Evolutionary conservation across 2,888 invertebrate species (phyloP).

Genomic region (Aleiodes testaceus): DNA sequence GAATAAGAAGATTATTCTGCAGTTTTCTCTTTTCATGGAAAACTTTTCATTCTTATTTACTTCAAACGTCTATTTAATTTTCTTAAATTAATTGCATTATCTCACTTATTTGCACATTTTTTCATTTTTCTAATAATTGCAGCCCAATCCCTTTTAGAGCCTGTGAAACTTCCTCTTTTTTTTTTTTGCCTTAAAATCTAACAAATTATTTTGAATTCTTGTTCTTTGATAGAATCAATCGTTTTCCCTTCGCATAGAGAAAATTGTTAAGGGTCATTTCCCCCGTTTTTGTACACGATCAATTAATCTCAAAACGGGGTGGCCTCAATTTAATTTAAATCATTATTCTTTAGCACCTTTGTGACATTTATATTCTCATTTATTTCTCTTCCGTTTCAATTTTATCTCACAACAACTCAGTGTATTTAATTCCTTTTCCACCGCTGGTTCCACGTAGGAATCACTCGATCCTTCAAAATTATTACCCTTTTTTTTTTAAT

Average conservation of each 20-base stretch:
- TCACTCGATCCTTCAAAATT: slow-evolving; percentile 5
- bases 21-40: background rate
- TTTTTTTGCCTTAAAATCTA: slow-evolving; percentile 1
- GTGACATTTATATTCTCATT: slow-evolving; percentile 17
- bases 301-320: slow-evolving; percentile 4
- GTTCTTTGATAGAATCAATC: slow-evolving; percentile 1
- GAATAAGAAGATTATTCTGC: background rate
- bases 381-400: background rate
- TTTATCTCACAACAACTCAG: background rate
- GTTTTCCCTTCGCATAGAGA: background rate
- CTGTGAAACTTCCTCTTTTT: slow-evolving; percentile 10
- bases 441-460: background rate
- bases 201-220: slow-evolving; percentile 1
- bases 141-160: slow-evolving; percentile 14
- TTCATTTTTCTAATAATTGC: background rate
- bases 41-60: background rate
- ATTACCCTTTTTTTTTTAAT: background rate
- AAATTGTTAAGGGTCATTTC: background rate
- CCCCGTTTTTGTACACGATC: background rate
- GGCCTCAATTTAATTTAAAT: slow-evolving; percentile 4
- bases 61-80: background rate
- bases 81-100: background rate
- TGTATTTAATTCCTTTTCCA: background rate
- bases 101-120: slow-evolving; percentile 9
- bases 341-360: slow-evolving; percentile 21